A percentile compares a stretch with the other conserved stretches of the same genome.
Evolutionary conservation across 2,888 invertebrate species (phyloP).

Genomic region (Cantharis lateralis): DNA sequence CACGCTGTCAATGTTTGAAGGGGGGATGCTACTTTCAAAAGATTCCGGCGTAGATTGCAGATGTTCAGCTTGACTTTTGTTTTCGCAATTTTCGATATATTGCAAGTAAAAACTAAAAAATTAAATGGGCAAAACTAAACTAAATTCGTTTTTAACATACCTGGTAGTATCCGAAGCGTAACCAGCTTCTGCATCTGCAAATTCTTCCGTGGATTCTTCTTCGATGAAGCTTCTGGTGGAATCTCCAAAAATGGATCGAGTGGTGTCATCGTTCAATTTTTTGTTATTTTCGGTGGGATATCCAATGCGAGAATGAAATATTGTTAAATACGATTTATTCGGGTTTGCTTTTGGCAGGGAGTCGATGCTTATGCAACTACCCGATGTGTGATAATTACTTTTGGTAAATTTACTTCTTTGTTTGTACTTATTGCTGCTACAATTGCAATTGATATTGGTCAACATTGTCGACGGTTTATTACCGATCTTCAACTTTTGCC

Average conservation of each 20-base stretch:
- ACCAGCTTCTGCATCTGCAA: slow-evolving; percentile 23
- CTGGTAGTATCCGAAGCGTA: slow-evolving; percentile 28
- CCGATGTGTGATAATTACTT: background rate
- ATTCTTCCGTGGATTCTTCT: slow-evolving; percentile 14
- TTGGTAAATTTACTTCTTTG: background rate
- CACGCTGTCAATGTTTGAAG: slow-evolving; percentile 17
- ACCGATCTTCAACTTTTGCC: background rate
- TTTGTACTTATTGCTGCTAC: background rate
- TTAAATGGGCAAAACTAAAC: background rate
- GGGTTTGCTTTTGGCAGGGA: background rate
- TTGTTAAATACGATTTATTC: slow-evolving; percentile 24
- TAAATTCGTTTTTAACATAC: background rate
- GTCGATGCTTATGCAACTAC: background rate
- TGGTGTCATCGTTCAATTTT: slow-evolving; percentile 13
- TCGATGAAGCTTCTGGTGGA: slow-evolving; percentile 14
- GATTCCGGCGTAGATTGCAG: background rate
- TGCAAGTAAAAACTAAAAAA: slow-evolving; percentile 35
- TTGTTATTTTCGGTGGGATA: slow-evolving; percentile 8
- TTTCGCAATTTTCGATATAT: slow-evolving; percentile 28
- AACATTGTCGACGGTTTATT: background rate
- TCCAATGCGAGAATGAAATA: slow-evolving; percentile 28
- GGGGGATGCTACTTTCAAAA: background rate
- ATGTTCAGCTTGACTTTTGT: slow-evolving; percentile 7
- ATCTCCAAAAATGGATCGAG: slow-evolving; percentile 27
- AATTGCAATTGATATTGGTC: background rate